Evolutionary conservation across 2,888 invertebrate species (phyloP), one percentile per base, ranked within the genome.

Genomic region (Lasioglossum vierecki): DNA sequence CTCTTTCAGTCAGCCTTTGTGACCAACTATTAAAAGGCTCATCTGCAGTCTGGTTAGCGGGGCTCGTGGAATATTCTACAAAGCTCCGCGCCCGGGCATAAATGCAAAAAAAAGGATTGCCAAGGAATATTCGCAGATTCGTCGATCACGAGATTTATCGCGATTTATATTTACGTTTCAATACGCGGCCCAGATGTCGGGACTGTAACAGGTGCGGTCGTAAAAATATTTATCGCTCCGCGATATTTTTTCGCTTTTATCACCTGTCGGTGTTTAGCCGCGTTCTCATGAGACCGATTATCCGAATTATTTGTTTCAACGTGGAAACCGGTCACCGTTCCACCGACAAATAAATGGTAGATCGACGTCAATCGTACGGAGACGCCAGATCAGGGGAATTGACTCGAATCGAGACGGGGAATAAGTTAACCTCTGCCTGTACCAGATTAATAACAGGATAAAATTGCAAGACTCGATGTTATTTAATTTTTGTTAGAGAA

Each of bases 1-100:
- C 82, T 78, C 79, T 85, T 84, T 71, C 83, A 85, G 75, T 26
- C 82, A 26, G 74, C 78, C 85, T 85, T 85, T 85, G 85, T 86
- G 76, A 79, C 80, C 49, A 66, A 82, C 82, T 85, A 82, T 82
- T 85, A 82, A 86, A 82, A 82, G 78, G 79, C 86, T 86, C 79
- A 80, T 87, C 82, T 46, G 35, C 80, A 76, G 79, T 75, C 85
- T 79, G 82, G 73, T 82, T 82, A 77, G 49, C 30, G 18, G 22
- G 18, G 53, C 26, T 78, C 49, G 66, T 49, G 71, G 57, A 60
- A 71, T 71, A 66, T 79, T 75, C 79, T 22, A 39, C 30, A n/a
- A 46, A 44, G 75, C 76, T 9, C 30, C 35, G 68, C 46, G 68
- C 53, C 60, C 60, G 26, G 60, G 26, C 30, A 30, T 30, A 30